Evolutionary conservation across 2,113 vertebrate genomes (phyloP).

Genomic region (Xiphorhynchus elegans): DNA sequence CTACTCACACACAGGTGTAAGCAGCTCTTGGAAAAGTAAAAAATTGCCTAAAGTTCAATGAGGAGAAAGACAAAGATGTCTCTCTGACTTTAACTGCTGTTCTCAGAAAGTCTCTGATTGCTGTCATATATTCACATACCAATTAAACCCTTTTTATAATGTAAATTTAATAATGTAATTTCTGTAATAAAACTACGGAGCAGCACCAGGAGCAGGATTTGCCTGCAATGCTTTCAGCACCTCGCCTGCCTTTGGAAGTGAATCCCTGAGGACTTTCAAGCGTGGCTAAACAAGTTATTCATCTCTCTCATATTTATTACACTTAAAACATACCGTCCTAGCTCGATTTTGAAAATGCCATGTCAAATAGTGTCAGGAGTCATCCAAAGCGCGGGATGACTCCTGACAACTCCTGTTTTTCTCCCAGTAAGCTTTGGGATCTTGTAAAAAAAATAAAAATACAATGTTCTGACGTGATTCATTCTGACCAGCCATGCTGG

Average conservation of each 20-base stretch:
- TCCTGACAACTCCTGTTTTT: slow-evolving; percentile 17
- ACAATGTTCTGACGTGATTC: not conserved
- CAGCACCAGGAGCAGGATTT: not conserved
- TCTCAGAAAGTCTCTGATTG: not conserved
- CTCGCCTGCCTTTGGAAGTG: not conserved
- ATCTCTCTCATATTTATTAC: not conserved
- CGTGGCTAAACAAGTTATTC: not conserved
- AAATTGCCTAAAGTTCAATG: not conserved
- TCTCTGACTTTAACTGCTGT: not conserved
- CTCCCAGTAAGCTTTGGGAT: not conserved
- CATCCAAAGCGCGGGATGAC: not conserved
- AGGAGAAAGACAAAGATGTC: not conserved
- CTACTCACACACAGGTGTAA: not conserved
- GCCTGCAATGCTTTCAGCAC: not conserved
- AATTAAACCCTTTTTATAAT: not conserved
- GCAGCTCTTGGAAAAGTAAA: not conserved
- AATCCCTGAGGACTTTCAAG: not conserved
- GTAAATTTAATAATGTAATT: too few relatives aligned
- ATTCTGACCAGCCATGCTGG: not conserved
- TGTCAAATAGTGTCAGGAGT: not conserved
- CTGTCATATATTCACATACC: not conserved
- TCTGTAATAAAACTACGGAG: not conserved
- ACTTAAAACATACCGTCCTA: not conserved
- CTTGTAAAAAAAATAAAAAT: not conserved
- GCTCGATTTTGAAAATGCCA: not conserved